These are phyloP conservation scores for Lacerta bilineata DNA, from an alignment of 2,797 vertebrate genomes.

Conservation along the genomic window DNA sequence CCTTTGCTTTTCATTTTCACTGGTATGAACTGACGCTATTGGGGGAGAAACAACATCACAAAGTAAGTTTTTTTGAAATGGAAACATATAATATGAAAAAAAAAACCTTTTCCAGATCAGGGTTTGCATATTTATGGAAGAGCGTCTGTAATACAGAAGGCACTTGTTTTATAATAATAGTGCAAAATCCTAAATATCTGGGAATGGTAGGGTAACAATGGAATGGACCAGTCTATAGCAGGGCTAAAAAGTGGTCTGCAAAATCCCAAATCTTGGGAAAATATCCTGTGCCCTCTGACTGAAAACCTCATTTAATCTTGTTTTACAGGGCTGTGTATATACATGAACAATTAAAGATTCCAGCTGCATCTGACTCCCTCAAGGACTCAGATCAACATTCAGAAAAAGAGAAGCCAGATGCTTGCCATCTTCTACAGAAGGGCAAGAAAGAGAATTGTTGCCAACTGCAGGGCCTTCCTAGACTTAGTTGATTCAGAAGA, in stretches of 20 bases:
- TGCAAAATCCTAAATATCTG: background rate
- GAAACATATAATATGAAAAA: background rate
- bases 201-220: background rate
- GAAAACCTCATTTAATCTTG: background rate
- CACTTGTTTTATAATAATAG: background rate
- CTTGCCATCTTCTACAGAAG: background rate
- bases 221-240: background rate
- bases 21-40: slow-evolving; percentile 92
- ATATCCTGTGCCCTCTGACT: background rate
- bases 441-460: background rate
- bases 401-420: background rate
- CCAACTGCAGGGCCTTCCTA: background rate
- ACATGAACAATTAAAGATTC: background rate
- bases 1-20: slow-evolving; percentile 86
- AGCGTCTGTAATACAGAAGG: background rate
- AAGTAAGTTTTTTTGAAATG: slow-evolving; percentile 16
- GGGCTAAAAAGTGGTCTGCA: background rate
- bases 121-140: background rate
- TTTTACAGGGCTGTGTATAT: background rate
- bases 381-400: slow-evolving; percentile 1
- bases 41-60: slow-evolving; percentile 56
- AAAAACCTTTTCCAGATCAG: background rate
- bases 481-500: background rate
- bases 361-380: background rate
- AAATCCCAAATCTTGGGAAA: background rate